A percentile compares a stretch with the other conserved stretches of the same genome.
Conservation (phyloP, 2,797 vertebrate genomes). For the Babyrousa celebensis region DNA sequence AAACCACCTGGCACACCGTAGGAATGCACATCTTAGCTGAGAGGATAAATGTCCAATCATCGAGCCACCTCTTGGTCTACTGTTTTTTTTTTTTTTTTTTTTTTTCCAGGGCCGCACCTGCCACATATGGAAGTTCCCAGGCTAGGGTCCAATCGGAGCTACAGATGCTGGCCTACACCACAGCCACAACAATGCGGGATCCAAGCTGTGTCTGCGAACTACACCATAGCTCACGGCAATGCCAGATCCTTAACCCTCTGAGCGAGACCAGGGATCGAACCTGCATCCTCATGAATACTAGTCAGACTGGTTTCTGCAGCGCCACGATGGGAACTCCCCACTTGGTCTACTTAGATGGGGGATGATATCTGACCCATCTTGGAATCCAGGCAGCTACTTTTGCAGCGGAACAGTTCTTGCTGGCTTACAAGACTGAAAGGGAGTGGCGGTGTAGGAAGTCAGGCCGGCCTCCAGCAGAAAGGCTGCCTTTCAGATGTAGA, state of each 20-base stretch:
- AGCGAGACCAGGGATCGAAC: too few relatives aligned
- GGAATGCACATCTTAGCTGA: not conserved
- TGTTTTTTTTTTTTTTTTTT: not conserved
- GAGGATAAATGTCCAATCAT: not conserved
- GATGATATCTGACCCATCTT: not conserved
- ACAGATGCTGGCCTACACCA: too few relatives aligned
- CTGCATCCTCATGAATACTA: too few relatives aligned
- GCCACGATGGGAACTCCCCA: too few relatives aligned
- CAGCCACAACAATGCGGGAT: too few relatives aligned
- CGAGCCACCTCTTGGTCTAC: not conserved
- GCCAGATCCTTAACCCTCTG: too few relatives aligned
- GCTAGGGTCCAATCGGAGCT: too few relatives aligned
- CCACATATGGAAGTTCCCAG: too few relatives aligned
- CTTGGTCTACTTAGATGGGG: not conserved
- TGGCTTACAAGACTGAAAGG: not conserved
- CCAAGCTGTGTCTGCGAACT: too few relatives aligned
- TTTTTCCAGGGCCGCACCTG: too few relatives aligned
- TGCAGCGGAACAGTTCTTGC: not conserved
- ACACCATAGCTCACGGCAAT: too few relatives aligned
- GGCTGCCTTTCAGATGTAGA: conserved; percentile 12
- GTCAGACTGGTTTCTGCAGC: too few relatives aligned
- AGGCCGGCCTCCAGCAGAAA: not conserved
- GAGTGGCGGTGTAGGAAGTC: not conserved
- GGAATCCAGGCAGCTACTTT: not conserved
- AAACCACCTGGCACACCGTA: not conserved